Percentiles rank a stretch among this genome's conserved stretches.
Evolutionary conservation across 2,113 vertebrate species (phyloP).

Genomic region (Phasianus colchicus): DNA sequence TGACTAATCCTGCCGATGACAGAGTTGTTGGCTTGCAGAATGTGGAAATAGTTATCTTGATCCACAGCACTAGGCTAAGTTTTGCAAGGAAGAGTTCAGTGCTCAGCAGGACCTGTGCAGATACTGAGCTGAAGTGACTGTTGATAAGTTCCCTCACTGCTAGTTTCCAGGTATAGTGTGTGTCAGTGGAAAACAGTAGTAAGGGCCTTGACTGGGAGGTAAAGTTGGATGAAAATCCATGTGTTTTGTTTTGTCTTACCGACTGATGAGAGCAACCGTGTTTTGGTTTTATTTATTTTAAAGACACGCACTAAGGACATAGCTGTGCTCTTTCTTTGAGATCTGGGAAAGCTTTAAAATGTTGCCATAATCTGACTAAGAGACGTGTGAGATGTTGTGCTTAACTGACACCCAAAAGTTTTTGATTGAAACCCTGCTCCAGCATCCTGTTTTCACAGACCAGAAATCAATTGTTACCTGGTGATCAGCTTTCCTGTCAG

Average conservation of each 20-base stretch:
- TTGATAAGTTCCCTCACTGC: neutral
- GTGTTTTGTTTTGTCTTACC: neutral
- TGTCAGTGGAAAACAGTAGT: neutral
- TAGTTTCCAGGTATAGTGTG: constrained; percentile 1
- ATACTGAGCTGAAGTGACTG: neutral
- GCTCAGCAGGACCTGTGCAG: neutral
- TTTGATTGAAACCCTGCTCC: neutral
- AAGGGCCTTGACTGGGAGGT: neutral
- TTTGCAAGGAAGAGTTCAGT: constrained; percentile 27
- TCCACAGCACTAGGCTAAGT: neutral
- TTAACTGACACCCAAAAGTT: neutral
- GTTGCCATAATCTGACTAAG: neutral
- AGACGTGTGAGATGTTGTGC: neutral
- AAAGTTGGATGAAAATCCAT: neutral
- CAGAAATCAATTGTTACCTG: neutral
- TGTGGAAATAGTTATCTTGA: neutral
- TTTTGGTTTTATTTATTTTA: neutral
- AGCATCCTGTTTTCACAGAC: neutral
- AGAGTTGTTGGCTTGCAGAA: constrained; percentile 27
- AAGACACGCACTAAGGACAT: neutral
- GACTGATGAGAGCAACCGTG: accelerated
- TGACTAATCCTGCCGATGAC: constrained; percentile 47
- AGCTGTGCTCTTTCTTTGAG: neutral
- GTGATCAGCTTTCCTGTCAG: neutral
- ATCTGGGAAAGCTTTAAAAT: neutral